Evolutionary conservation across 2,888 invertebrate genomes (phyloP).

Genomic region (Odiellus spinosus): DNA sequence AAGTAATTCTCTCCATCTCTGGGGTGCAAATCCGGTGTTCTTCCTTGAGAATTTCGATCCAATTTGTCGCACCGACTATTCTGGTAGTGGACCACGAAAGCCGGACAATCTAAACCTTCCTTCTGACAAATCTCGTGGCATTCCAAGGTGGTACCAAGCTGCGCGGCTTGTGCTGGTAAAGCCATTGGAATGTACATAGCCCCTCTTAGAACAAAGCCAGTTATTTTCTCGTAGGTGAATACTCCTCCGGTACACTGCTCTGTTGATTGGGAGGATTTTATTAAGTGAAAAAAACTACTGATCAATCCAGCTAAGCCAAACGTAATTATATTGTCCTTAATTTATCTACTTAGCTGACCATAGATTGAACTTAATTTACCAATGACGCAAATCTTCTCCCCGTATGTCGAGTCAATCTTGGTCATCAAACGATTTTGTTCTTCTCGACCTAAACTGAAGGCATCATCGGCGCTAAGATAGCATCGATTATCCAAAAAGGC

Average conservation of each 20-base stretch:
- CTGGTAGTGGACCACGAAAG: slow-evolving; percentile 32
- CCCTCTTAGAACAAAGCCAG: slow-evolving; percentile 30
- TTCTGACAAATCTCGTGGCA: slow-evolving; percentile 26
- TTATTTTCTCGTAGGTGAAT: slow-evolving; percentile 34
- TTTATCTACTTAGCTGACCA: too few species aligned
- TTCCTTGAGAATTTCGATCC: slow-evolving; percentile 32
- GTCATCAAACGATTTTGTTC: slow-evolving; percentile 25
- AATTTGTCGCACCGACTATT: slow-evolving; percentile 32
- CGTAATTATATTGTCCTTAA: too few species aligned
- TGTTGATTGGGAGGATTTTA: slow-evolving; percentile 15
- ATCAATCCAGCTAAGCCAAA: too few species aligned
- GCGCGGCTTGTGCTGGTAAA: slow-evolving; percentile 21
- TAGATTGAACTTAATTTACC: slow-evolving; percentile 25
- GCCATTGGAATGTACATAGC: slow-evolving; percentile 30
- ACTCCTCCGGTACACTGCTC: slow-evolving; percentile 33
- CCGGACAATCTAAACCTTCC: slow-evolving; percentile 31
- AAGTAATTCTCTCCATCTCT: slow-evolving; percentile 32
- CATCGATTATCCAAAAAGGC: slow-evolving; percentile 31
- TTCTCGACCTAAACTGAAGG: slow-evolving; percentile 25
- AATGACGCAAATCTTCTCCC: slow-evolving; percentile 32
- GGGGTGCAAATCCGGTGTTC: slow-evolving; percentile 28
- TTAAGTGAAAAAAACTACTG: too few species aligned
- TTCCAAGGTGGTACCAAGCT: slow-evolving; percentile 23
- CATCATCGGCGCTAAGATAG: slow-evolving; percentile 34
- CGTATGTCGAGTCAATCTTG: slow-evolving; percentile 22